phyloP scores from a whole-genome alignment of 2,888 invertebrate species.

The Hofmannophila pseudospretella region DNA sequence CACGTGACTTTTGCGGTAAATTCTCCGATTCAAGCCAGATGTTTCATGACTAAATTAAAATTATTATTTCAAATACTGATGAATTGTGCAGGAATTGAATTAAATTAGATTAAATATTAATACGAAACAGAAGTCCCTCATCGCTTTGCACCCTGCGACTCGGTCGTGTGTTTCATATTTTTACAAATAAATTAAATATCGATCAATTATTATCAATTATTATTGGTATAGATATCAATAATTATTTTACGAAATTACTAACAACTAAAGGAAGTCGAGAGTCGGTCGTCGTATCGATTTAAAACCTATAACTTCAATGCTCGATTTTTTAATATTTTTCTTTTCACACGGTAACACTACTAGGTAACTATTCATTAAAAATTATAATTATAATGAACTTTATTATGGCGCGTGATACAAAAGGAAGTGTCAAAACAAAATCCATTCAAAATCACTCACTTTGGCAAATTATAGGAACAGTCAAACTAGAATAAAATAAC shows the following conservation, averaged over 20 bases:
- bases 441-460: constrained; percentile 10
- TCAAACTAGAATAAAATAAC: constrained; percentile 16
- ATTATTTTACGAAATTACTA: constrained; percentile 1
- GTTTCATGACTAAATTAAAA: constrained; percentile 26
- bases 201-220: constrained; percentile 1
- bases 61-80: background rate
- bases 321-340: constrained; percentile 36
- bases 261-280: constrained; percentile 61
- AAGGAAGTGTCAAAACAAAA: too few species aligned
- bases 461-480: constrained; percentile 16
- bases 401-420: too few species aligned
- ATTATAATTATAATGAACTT: constrained; percentile 1
- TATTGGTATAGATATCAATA: constrained; percentile 2
- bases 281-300: constrained; percentile 65
- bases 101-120: background rate
- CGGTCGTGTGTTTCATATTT: constrained; percentile 44
- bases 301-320: constrained; percentile 56
- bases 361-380: background rate
- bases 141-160: constrained; percentile 59
- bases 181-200: constrained; percentile 12
- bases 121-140: constrained; percentile 44
- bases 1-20: constrained; percentile 34
- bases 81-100: too few species aligned
- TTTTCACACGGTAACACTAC: constrained; percentile 30
- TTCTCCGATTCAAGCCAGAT: constrained; percentile 41